Evolutionary conservation across 2,888 invertebrate species (phyloP).

Genomic region (Drosophila atripex): DNA sequence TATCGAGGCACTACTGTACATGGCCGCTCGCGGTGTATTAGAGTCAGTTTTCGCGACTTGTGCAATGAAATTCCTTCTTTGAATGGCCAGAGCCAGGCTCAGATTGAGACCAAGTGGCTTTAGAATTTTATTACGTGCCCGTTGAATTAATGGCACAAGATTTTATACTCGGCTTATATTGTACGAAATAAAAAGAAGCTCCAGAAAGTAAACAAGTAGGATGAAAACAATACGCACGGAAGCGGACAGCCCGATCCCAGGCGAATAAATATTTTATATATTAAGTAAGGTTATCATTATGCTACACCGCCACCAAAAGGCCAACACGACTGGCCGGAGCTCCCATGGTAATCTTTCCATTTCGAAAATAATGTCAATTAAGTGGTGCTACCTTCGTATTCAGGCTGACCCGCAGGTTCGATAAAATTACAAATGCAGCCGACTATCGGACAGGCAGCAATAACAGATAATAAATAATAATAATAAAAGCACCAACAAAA

Average conservation of each 20-base stretch:
- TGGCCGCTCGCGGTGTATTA: not conserved
- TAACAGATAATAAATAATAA: slow-evolving; percentile 29
- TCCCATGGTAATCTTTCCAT: slow-evolving; percentile 41
- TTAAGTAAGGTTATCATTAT: slow-evolving; percentile 30
- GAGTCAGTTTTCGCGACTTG: slow-evolving; percentile 22
- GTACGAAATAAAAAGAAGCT: slow-evolving; percentile 29
- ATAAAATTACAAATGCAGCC: slow-evolving; percentile 46
- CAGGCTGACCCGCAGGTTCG: slow-evolving; percentile 47
- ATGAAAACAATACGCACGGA: slow-evolving; percentile 45
- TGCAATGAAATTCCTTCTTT: slow-evolving; percentile 38
- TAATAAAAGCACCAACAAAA: slow-evolving; percentile 2
- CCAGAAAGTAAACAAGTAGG: slow-evolving; percentile 33
- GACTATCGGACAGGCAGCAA: slow-evolving; percentile 36
- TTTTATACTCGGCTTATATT: slow-evolving; percentile 33
- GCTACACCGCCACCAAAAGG: slow-evolving; percentile 16
- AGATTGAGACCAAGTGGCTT: slow-evolving; percentile 34
- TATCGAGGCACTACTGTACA: slow-evolving; percentile 15
- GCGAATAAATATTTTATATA: slow-evolving; percentile 32
- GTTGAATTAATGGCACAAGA: slow-evolving; percentile 54
- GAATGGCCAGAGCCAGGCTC: slow-evolving; percentile 38
- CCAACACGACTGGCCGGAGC: slow-evolving; percentile 13
- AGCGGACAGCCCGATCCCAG: slow-evolving; percentile 28
- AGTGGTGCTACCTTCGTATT: slow-evolving; percentile 21
- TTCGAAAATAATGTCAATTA: slow-evolving; percentile 48
- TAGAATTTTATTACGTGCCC: slow-evolving; percentile 69